phyloP scores from a whole-genome alignment of 2,113 vertebrate genomes.

The Cynoglossus semilaevis region DNA sequence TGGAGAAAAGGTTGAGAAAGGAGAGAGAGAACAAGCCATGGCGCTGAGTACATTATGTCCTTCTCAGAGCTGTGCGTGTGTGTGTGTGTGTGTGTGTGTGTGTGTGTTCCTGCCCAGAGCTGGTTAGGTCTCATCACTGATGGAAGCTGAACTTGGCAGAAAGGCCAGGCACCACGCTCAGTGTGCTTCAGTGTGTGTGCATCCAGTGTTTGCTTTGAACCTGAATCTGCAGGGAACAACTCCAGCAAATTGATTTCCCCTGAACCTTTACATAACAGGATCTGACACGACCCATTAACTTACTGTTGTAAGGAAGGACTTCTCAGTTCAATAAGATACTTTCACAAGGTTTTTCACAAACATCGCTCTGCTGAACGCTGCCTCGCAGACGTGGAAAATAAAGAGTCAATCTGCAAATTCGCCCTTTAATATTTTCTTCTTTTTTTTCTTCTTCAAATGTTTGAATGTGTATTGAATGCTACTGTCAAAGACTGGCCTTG shows the following conservation, averaged over 20 bases:
- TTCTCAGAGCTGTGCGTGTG: conserved; percentile 20
- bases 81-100: conserved; percentile 9
- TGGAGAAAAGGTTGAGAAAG: conserved; percentile 49
- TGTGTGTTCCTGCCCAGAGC: conserved; percentile 24
- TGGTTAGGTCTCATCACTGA: conserved; percentile 43
- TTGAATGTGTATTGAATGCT: conserved; percentile 43
- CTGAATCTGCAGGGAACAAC: conserved; percentile 33
- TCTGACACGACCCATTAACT: conserved; percentile 45
- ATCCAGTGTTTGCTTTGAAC: conserved; percentile 52
- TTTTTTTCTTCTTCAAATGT: neutral
- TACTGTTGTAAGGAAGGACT: conserved; percentile 4
- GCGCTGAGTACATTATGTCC: conserved; percentile 57
- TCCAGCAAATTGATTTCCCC: conserved; percentile 49
- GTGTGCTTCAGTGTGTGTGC: conserved; percentile 42
- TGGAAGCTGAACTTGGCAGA: conserved; percentile 49
- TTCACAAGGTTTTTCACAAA: conserved; percentile 27
- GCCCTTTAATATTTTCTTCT: conserved; percentile 35
- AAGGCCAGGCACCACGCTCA: conserved; percentile 44
- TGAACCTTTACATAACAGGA: conserved; percentile 39
- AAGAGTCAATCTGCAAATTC: conserved; percentile 40
- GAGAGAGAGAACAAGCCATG: conserved; percentile 43
- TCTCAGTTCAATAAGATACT: conserved; percentile 16
- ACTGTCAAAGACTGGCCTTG: conserved; percentile 29
- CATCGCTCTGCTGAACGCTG: conserved; percentile 10
- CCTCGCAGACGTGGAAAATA: conserved; percentile 22